Conservation (phyloP, 1,140 invertebrate genomes). For the Dendroctonus ponderosae region DNA sequence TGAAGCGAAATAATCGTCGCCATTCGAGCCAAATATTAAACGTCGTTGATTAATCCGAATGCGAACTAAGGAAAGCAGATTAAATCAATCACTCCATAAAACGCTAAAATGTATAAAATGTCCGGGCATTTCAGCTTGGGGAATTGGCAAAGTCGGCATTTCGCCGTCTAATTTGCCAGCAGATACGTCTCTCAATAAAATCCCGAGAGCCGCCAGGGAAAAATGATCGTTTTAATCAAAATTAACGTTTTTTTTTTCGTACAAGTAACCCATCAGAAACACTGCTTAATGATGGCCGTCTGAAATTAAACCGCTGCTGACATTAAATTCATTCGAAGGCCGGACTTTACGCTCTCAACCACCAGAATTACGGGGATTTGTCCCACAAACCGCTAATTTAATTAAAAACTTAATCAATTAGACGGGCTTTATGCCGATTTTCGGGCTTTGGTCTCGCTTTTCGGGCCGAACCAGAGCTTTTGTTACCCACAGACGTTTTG, state of each 20-base stretch:
- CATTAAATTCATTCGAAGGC: constrained; percentile 4
- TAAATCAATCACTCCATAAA: constrained; percentile 20
- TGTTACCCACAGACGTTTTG: no score
- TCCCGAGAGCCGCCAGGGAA: not conserved
- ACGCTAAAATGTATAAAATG: constrained; percentile 19
- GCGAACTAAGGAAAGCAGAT: constrained; percentile 13
- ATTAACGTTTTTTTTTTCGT: not conserved
- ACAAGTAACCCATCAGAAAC: not conserved
- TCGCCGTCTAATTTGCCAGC: constrained; percentile 12
- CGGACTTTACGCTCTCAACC: constrained; percentile 8
- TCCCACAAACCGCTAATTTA: constrained; percentile 12
- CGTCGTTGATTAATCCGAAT: constrained; percentile 11
- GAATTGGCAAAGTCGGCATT: not conserved
- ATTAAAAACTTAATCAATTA: constrained; percentile 12
- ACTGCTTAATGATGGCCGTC: not conserved
- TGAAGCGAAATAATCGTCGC: constrained; percentile 3
- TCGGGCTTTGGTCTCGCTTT: constrained; percentile 5
- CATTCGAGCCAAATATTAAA: constrained; percentile 12
- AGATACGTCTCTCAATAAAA: constrained; percentile 6
- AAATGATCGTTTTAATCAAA: not conserved
- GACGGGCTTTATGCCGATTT: constrained; percentile 8
- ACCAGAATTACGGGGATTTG: constrained; percentile 8
- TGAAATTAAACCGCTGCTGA: constrained; percentile 10
- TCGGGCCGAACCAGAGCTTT: not conserved
- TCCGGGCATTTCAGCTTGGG: constrained; percentile 5